Conservation (phyloP, 2,888 invertebrate species). For the Physocephala rufipes region DNA sequence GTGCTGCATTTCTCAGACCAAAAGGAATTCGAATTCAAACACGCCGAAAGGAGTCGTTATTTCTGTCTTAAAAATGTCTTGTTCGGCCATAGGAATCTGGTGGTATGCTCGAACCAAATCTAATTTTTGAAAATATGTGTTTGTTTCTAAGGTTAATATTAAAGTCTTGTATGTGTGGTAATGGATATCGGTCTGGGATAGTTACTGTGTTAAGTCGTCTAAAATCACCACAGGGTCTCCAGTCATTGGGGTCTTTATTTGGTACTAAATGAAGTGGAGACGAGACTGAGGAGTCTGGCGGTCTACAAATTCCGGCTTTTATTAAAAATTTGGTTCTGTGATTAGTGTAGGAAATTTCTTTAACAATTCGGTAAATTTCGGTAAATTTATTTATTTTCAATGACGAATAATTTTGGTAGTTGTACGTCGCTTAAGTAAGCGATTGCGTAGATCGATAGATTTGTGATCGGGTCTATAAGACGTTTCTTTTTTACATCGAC, state of each 20-base stretch:
- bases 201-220: not conserved
- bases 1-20: slow-evolving; percentile 34
- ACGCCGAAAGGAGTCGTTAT: slow-evolving; percentile 22
- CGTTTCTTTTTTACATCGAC: too few relatives aligned
- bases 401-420: too few relatives aligned
- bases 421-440: too few relatives aligned
- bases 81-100: slow-evolving; percentile 32
- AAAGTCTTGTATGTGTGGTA: slow-evolving; percentile 15
- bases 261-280: slow-evolving; percentile 13
- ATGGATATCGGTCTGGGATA: slow-evolving; percentile 16
- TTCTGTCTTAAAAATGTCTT: slow-evolving; percentile 29
- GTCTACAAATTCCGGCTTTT: slow-evolving; percentile 17
- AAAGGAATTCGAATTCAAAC: slow-evolving; percentile 31
- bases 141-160: not conserved
- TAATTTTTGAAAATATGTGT: slow-evolving; percentile 29
- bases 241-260: slow-evolving; percentile 8
- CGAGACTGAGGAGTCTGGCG: not conserved
- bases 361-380: too few relatives aligned
- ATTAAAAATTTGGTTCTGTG: not conserved
- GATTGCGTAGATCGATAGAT: too few relatives aligned
- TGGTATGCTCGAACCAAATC: slow-evolving; percentile 32
- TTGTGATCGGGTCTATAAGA: too few relatives aligned
- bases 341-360: too few relatives aligned
- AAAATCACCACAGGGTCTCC: slow-evolving; percentile 20
- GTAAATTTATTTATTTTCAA: too few relatives aligned